Evolutionary conservation across 2,888 invertebrate species (phyloP).

Genomic region (Agonum fuliginosum): DNA sequence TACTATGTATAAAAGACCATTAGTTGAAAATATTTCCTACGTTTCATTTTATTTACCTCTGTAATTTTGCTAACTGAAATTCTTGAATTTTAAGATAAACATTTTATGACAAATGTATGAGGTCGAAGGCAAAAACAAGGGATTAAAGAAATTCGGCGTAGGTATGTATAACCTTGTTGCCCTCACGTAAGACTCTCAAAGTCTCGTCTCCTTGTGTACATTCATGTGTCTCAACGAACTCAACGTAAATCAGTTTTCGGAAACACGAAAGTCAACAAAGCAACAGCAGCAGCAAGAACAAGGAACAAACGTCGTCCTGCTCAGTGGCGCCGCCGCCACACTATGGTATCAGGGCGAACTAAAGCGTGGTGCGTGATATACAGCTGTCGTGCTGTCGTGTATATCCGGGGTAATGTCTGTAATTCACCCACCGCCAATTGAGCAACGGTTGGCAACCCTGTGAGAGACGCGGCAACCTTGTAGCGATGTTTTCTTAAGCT

Average conservation of each 20-base stretch:
- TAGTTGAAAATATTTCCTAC: no score
- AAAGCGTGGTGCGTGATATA: constrained; percentile 47
- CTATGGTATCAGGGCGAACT: constrained; percentile 26
- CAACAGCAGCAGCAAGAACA: constrained; percentile 14
- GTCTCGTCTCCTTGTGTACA: background rate
- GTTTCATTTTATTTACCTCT: no score
- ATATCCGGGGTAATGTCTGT: constrained; percentile 50
- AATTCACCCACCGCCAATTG: constrained; percentile 52
- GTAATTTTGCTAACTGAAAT: no score
- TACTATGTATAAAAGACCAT: no score
- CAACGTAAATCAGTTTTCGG: constrained; percentile 49
- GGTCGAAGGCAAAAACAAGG: no score
- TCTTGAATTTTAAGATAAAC: no score
- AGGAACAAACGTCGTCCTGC: background rate
- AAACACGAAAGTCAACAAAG: constrained; percentile 44
- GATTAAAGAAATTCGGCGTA: no score
- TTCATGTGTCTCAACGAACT: background rate
- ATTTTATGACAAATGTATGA: no score
- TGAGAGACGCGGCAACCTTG: constrained; percentile 10
- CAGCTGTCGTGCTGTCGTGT: constrained; percentile 55
- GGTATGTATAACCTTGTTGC: background rate
- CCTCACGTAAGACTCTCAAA: background rate
- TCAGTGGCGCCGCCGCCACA: constrained; percentile 5
- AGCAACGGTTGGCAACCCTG: constrained; percentile 29
- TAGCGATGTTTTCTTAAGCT: constrained; percentile 32